These are phyloP conservation scores for Thrips palmi DNA, from an alignment of 1,140 invertebrate species.

Conservation along the genomic window DNA sequence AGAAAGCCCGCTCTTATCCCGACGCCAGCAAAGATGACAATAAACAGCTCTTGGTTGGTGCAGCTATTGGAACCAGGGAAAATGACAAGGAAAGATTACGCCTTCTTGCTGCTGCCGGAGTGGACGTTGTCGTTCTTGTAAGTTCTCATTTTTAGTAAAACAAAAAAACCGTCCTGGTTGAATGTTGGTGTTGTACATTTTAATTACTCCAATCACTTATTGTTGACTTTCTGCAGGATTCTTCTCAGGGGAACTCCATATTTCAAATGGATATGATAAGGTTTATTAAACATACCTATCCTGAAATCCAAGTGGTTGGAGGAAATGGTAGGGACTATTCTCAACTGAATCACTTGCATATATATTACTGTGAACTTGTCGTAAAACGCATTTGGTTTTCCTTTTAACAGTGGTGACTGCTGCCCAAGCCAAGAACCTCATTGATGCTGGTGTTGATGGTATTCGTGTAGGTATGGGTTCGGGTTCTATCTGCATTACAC, in stretches of 20 bases:
- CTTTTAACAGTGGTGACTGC: conserved; percentile 75
- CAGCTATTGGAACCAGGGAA: conserved; percentile 79
- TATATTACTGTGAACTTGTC: too few relatives aligned
- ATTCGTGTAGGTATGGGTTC: conserved; percentile 93
- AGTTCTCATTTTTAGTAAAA: conserved; percentile 12
- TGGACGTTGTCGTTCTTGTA: conserved; percentile 90
- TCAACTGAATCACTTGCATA: too few relatives aligned
- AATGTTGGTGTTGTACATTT: not conserved
- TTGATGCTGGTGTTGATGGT: conserved; percentile 89
- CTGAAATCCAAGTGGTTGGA: conserved; percentile 78
- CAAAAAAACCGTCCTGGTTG: not conserved
- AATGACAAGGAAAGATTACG: conserved; percentile 61
- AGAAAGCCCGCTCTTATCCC: conserved; percentile 90
- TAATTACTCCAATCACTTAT: conserved; percentile 1
- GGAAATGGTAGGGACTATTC: too few relatives aligned
- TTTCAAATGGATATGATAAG: conserved; percentile 92
- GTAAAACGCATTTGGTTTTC: too few relatives aligned
- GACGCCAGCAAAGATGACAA: conserved; percentile 91
- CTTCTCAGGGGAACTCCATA: conserved; percentile 89
- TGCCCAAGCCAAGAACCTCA: conserved; percentile 88
- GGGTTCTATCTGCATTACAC: conserved; percentile 96
- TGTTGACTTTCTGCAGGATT: conserved; percentile 39
- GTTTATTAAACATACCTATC: conserved; percentile 75
- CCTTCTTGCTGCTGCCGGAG: conserved; percentile 64
- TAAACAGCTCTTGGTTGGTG: conserved; percentile 89